Evolutionary conservation across 2,888 invertebrate species (phyloP), one percentile per base, ranked within the genome.

Genomic region (Liodrosophila aerea): DNA sequence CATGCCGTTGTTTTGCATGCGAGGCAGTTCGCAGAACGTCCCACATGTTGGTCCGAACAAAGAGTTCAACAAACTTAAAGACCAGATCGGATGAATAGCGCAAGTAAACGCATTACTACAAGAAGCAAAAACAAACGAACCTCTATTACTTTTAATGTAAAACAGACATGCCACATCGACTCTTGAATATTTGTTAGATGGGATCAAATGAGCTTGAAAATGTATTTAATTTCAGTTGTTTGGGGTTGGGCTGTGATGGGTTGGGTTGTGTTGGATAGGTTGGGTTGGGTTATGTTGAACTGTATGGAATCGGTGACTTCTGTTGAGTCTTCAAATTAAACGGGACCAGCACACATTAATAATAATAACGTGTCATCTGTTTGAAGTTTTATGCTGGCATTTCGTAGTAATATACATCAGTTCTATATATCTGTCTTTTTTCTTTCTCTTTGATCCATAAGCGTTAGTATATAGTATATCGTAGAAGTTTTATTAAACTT

Each of bases 301-400:
- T n/a, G n/a, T n/a, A n/a, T n/a, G 22, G 22, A 22, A 22, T 2
- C 22, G 22, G 22, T 22, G 22, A 2, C 22, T 22, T 22, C 22
- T 22, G 22, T 22, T 22, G 22, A 22, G 22, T 22, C 5, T 22
- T 22, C 5, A 22, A 52, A 62, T 43, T 41, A 39, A 2, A 41
- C 49, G 62, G 40, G 72, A 63, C 51, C 52, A 46, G 69, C 58
- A 62, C 56, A 62, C 71, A 76, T 76, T 73, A 76, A 76, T 76
- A 76, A 73, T 73, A 73, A 76, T 76, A 68, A 73, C 67, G 57
- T 72, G 75, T 69, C 74, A 72, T 74, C 63, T 75, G 75, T 75
- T 75, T 75, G 75, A 75, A 75, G 64, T 65, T 67, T 67, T 65
- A 75, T 69, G 75, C 74, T 65, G 74, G 74, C 70, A 22, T 9